Evolutionary conservation across 1,140 invertebrate species (phyloP).

Genomic region (Samia ricini): DNA sequence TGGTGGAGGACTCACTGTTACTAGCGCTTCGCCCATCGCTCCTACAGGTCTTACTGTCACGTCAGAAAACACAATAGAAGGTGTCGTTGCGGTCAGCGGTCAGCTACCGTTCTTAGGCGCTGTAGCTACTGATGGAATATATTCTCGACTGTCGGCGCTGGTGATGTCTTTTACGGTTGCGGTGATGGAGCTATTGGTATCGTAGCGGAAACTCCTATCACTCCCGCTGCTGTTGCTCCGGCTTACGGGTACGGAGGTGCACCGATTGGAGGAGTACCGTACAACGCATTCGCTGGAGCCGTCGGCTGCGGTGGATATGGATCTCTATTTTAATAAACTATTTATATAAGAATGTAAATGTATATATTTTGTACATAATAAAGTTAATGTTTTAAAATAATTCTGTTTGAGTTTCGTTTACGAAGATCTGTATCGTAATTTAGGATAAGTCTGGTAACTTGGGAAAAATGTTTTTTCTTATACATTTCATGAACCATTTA

Average conservation of each 20-base stretch:
- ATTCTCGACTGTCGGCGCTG: slow-evolving; percentile 19
- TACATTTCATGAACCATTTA: too few relatives aligned
- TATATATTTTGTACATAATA: too few relatives aligned
- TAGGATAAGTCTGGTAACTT: too few relatives aligned
- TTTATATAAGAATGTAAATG: too few relatives aligned
- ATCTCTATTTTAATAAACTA: not conserved
- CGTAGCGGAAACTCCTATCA: slow-evolving; percentile 12
- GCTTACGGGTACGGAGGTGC: slow-evolving; percentile 24
- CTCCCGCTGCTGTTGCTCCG: slow-evolving; percentile 30
- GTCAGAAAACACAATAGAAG: slow-evolving; percentile 29
- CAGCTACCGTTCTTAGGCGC: slow-evolving; percentile 19
- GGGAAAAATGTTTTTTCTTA: too few relatives aligned
- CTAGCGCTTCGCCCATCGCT: slow-evolving; percentile 28
- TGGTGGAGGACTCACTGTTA: slow-evolving; percentile 22
- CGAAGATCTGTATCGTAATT: too few relatives aligned
- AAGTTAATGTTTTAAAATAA: too few relatives aligned
- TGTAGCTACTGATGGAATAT: slow-evolving; percentile 37
- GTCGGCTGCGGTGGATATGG: not conserved
- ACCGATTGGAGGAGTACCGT: slow-evolving; percentile 19
- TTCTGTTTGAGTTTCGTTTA: too few relatives aligned
- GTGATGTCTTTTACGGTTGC: not conserved
- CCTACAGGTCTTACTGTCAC: slow-evolving; percentile 29
- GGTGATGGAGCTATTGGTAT: not conserved
- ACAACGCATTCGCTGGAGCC: not conserved
- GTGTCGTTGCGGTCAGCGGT: slow-evolving; percentile 17